Conservation (phyloP, 2,888 invertebrate genomes). For the Saturnia japonica region DNA sequence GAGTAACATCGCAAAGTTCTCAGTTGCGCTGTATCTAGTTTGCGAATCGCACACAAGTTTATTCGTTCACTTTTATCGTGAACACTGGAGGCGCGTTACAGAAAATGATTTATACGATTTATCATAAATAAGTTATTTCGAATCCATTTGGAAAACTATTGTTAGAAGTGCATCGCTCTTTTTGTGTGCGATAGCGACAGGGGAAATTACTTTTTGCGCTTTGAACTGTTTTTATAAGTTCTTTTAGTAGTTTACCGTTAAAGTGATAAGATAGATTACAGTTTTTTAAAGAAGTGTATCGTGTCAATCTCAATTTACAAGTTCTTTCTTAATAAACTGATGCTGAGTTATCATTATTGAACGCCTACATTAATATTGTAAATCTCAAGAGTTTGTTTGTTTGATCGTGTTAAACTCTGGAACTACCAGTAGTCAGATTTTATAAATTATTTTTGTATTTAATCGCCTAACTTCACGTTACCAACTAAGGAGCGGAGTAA, state of each 20-base stretch:
- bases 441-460: no score
- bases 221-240: slow-evolving; percentile 13
- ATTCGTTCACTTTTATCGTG: slow-evolving; percentile 77
- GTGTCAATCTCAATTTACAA: not conserved
- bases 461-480: no score
- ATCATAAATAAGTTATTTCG: slow-evolving; percentile 79
- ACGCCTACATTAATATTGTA: not conserved
- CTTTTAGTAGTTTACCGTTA: slow-evolving; percentile 17
- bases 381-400: no score
- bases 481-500: no score
- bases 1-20: slow-evolving; percentile 38
- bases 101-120: slow-evolving; percentile 80
- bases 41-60: slow-evolving; percentile 76
- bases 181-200: slow-evolving; percentile 11
- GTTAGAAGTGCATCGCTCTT: slow-evolving; percentile 37
- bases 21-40: slow-evolving; percentile 63
- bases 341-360: not conserved
- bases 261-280: not conserved
- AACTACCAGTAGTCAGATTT: no score
- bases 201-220: slow-evolving; percentile 16
- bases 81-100: slow-evolving; percentile 64
- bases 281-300: not conserved
- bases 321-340: not conserved
- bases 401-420: no score
- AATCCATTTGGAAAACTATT: slow-evolving; percentile 70